Percentiles rank a stretch among this genome's conserved stretches.
phyloP scores from a whole-genome alignment of 2,113 vertebrate species.

The Gorsachius goisagi region DNA sequence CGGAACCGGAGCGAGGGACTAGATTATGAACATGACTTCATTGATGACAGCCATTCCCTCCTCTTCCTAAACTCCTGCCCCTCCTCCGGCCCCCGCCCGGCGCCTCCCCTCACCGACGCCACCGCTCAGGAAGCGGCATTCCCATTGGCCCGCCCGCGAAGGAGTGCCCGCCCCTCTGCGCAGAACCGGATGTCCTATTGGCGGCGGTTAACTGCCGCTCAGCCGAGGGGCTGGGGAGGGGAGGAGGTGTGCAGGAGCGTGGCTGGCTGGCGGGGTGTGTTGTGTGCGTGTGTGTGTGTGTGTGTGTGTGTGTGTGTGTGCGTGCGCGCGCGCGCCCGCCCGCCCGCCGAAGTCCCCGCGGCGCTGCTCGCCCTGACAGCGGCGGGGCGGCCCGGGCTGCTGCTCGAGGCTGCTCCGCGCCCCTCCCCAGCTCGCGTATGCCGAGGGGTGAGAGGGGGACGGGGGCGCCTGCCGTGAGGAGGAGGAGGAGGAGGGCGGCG shows the following conservation, averaged over 20 bases:
- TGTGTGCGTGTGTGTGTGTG: too few species aligned
- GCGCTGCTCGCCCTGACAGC: too few species aligned
- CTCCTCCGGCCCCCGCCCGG: constrained; percentile 46
- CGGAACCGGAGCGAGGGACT: constrained; percentile 42
- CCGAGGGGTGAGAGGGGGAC: background rate
- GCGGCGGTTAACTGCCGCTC: background rate
- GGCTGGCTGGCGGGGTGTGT: background rate
- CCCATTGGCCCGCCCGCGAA: background rate
- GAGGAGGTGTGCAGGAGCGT: constrained; percentile 48
- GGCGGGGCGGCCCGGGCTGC: rapidly evolving
- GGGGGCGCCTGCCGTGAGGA: too few species aligned
- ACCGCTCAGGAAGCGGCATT: constrained; percentile 44
- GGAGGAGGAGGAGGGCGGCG: too few species aligned
- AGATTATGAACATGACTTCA: constrained; percentile 85
- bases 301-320: background rate
- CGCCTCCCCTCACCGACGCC: background rate
- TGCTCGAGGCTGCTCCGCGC: rapidly evolving
- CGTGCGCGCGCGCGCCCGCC: background rate
- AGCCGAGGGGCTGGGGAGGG: background rate
- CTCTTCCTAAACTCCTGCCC: constrained; percentile 79
- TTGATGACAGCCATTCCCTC: constrained; percentile 82
- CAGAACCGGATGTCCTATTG: background rate
- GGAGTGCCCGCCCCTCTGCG: constrained; percentile 16
- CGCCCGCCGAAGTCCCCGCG: background rate
- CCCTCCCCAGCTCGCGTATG: background rate